Evolutionary conservation across 2,888 invertebrate genomes (phyloP), one percentile per base, ranked within the genome.

Genomic region (Tubulanus polymorphus): DNA sequence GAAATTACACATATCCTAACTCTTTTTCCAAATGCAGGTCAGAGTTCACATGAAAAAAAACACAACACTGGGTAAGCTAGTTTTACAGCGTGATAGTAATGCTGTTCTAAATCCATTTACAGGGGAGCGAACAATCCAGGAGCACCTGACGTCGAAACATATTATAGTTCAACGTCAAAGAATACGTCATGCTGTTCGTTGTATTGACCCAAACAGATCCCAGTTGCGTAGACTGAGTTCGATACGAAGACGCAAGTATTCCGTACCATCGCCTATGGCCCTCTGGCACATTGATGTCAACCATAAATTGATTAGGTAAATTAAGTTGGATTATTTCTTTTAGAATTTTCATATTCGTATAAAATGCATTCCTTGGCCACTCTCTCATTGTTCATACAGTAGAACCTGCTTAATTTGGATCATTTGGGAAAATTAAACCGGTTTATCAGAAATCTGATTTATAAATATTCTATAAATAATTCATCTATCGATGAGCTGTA

Each of bases 241-340:
- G 15, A 56, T 56, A 28, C 45, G 48, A 18, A 32, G 56, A 47
- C 28, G 56, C 30, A 20, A 47, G 35, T 56, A 56, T 47, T 26
- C 41, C 53, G 53, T 56, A n/a, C 29, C 35, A 32, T 53, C 46
- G 27, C 56, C 56, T 23, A 37, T 53, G 45, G 48, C 56, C 12
- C 18, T 56, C 12, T 56, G 56, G 56, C 51, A 56, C 30, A 49
- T 56, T 20, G 56, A 56, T 48, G 37, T 48, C 25, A 51, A 56
- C 25, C 56, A 53, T 32, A 45, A 56, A 30, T 37, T 56, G 12
- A 41, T 56, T 27, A 50, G 41, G 41, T 10, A 29, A 32, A n/a
- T n/a, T n/a, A n/a, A n/a, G n/a, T n/a, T n/a, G n/a, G n/a, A n/a
- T n/a, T n/a, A n/a, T n/a, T n/a, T n/a, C n/a, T n/a, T n/a, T n/a